phyloP scores from a whole-genome alignment of 2,797 vertebrate genomes.

The Scyliorhinus canicula region DNA sequence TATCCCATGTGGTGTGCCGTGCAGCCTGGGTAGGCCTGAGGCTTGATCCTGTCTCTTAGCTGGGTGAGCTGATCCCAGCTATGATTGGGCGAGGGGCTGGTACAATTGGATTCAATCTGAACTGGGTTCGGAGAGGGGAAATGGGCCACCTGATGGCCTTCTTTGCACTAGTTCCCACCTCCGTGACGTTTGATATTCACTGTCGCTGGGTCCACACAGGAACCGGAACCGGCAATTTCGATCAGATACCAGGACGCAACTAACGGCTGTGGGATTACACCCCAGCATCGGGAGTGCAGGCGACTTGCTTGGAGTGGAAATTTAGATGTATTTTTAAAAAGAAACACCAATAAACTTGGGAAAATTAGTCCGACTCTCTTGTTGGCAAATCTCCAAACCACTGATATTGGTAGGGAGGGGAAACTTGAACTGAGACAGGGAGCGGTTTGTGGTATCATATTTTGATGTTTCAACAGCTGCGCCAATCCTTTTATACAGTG shows the following conservation, averaged over 20 bases:
- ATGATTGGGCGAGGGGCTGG: background rate
- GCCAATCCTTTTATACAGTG: background rate
- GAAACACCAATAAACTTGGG: background rate
- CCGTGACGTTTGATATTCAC: background rate
- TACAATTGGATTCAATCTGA: background rate
- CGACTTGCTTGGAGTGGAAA: background rate
- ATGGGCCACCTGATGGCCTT: background rate
- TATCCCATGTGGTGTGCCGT: background rate
- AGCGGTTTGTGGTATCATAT: constrained; percentile 25
- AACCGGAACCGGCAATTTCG: background rate
- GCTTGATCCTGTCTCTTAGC: background rate
- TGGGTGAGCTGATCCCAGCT: background rate
- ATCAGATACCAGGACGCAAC: background rate
- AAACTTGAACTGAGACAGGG: background rate
- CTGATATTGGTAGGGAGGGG: background rate
- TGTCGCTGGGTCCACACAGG: background rate
- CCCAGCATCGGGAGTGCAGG: background rate
- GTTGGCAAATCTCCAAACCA: constrained; percentile 20
- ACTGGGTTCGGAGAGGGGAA: background rate
- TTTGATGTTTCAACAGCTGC: background rate
- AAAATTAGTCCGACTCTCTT: background rate
- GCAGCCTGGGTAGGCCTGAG: background rate
- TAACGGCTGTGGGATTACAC: background rate
- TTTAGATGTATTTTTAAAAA: background rate
- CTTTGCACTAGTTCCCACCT: background rate